Evolutionary conservation across 2,888 invertebrate genomes (phyloP), one percentile per base, ranked within the genome.

Genomic region (Drosophila gaucha): DNA sequence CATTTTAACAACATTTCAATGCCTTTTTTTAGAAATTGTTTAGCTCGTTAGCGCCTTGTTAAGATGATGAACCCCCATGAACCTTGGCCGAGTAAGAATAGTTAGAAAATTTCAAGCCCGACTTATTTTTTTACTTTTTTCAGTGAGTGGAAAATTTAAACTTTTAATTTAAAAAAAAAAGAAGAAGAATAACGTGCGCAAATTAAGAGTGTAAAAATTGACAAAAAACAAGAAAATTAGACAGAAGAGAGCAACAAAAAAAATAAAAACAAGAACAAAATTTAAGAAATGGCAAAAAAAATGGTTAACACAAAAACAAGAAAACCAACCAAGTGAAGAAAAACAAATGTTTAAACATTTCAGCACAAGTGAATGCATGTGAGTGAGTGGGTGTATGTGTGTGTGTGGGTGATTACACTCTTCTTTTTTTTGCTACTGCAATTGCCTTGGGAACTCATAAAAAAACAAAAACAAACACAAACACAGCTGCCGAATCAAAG

Each of bases 161-260:
- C 75, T 60, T 75, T 72, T 36, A 33, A 50, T 35, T 73, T 63
- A 74, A 60, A 69, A 62, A 75, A 70, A 51, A 68, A 63, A 60
- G 76, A 18, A 59, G 47, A 67, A 78, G 73, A 18, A 26, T 71
- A 78, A 78, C 70, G 87, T 88, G 86, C 78, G 74, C 76, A 80
- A 74, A 75, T 77, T 71, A 83, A 71, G 80, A 78, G 76, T 75
- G 44, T 44, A 44, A 67, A 72, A 74, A 70, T 74, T 49, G 63
- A 70, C 47, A 79, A 54, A 68, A 39, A 66, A 58, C 31, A 60
- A 64, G 38, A 67, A 54, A 58, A 74, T 64, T 62, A 54, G 47
- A 20, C 64, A 56, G 44, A n/a, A 28, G 22, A 46, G 31, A 30
- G 28, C 26, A 44, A 44, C 46, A 57, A 52, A 46, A 64, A 60